Conservation (phyloP, 2,113 vertebrate genomes). For the Istiophorus platypterus region DNA sequence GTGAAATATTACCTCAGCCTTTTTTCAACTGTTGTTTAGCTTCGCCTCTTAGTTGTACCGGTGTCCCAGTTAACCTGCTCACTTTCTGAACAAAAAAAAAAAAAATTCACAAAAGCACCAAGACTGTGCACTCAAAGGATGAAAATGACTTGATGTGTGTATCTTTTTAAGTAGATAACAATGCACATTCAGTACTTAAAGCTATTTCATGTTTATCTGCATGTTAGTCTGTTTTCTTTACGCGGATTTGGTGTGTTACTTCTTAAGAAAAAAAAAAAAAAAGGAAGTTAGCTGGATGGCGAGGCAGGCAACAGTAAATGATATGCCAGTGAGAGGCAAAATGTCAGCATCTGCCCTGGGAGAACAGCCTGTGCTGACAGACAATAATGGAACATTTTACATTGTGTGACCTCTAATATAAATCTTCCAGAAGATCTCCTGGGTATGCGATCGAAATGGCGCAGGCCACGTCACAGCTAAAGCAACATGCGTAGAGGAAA, state of each 20-base stretch:
- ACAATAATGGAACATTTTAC: constrained; percentile 20
- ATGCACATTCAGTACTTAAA: constrained; percentile 27
- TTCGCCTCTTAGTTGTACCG: constrained; percentile 34
- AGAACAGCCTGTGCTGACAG: constrained; percentile 6
- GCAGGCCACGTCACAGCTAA: neutral
- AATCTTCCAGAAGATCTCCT: constrained; percentile 6
- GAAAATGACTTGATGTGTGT: constrained; percentile 17
- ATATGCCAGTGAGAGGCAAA: constrained; percentile 9
- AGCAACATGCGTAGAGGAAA: neutral
- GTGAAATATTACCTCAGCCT: constrained; percentile 39
- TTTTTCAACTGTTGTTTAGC: constrained; percentile 30
- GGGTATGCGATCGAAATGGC: neutral
- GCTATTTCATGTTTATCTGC: constrained; percentile 36
- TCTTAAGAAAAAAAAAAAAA: constrained; percentile 34
- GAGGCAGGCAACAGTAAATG: constrained; percentile 14
- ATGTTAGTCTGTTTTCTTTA: constrained; percentile 25
- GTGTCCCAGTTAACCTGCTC: constrained; percentile 23
- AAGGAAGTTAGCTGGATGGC: neutral
- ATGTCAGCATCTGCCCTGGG: constrained; percentile 4
- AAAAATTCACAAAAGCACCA: constrained; percentile 50
- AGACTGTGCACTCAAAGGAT: constrained; percentile 13
- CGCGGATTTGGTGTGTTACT: constrained; percentile 7
- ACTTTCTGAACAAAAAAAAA: constrained; percentile 74
- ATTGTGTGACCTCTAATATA: neutral
- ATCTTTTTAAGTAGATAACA: constrained; percentile 19